Conservation (phyloP, 2,888 invertebrate species). For the Allygus modestus region DNA sequence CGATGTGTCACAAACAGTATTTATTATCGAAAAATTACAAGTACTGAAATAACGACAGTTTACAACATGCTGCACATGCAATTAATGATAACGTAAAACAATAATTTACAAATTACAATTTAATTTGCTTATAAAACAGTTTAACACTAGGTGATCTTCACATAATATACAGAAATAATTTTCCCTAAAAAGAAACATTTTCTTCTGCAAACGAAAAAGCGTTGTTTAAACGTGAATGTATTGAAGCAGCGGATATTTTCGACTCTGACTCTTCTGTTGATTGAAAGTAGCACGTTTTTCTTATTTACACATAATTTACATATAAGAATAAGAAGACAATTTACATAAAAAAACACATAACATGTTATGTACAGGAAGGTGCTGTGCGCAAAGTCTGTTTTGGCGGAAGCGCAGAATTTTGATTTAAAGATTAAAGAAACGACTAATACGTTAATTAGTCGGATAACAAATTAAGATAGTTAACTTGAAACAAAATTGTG, state of each 20-base stretch:
- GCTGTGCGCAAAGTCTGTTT: constrained; percentile 4
- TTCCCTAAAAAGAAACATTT: neutral
- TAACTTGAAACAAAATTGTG: too few species aligned
- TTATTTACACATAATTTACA: constrained; percentile 33
- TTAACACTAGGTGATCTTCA: neutral
- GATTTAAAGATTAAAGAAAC: neutral
- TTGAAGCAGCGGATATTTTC: too few species aligned
- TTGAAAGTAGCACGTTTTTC: neutral
- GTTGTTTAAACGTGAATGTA: neutral
- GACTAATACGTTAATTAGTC: too few species aligned
- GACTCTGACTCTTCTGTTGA: neutral
- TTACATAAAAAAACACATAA: constrained; percentile 20
- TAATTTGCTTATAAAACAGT: neutral
- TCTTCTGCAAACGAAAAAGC: neutral
- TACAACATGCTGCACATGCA: neutral
- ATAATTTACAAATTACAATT: neutral
- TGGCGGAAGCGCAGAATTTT: constrained; percentile 5
- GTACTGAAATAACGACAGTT: too few species aligned
- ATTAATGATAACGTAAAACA: too few species aligned
- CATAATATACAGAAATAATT: neutral
- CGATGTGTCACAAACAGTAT: too few species aligned
- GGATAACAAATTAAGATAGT: too few species aligned
- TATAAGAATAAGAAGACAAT: constrained; percentile 3
- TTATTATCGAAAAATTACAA: neutral
- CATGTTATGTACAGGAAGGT: constrained; percentile 8